These are phyloP conservation scores for Cryptoleucopteryx plumbea DNA, from an alignment of 2,113 vertebrate genomes.

Conservation along the genomic window DNA sequence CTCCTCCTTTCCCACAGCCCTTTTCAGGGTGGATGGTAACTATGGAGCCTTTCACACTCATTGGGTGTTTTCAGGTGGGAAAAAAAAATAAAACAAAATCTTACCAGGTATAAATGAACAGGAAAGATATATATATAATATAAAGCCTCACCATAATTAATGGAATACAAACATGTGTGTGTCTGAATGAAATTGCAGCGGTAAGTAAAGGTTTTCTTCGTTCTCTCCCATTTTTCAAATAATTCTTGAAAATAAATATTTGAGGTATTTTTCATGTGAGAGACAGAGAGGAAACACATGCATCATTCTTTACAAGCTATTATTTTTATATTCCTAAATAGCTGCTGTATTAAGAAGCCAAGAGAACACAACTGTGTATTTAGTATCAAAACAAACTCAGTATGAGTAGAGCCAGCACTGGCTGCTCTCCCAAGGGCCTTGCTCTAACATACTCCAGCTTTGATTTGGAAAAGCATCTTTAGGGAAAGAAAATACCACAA, in stretches of 20 bases:
- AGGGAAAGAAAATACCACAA: neutral
- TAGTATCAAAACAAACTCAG: neutral
- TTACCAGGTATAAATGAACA: neutral
- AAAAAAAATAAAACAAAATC: neutral
- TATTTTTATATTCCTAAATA: constrained; percentile 13
- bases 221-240: neutral
- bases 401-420: neutral
- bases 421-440: neutral
- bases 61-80: neutral
- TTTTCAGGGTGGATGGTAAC: neutral
- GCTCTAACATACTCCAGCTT: neutral
- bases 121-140: neutral
- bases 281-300: neutral
- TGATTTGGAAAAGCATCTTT: neutral
- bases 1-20: neutral
- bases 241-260: neutral
- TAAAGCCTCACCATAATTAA: neutral
- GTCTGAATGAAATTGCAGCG: neutral
- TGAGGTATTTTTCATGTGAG: neutral
- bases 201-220: neutral
- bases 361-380: neutral
- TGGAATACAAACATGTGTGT: neutral
- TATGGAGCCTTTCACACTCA: neutral
- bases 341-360: neutral
- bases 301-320: neutral